Evolutionary conservation across 2,113 vertebrate genomes (phyloP), one percentile per base, ranked within the genome.

Genomic region (Polyodon spathula): DNA sequence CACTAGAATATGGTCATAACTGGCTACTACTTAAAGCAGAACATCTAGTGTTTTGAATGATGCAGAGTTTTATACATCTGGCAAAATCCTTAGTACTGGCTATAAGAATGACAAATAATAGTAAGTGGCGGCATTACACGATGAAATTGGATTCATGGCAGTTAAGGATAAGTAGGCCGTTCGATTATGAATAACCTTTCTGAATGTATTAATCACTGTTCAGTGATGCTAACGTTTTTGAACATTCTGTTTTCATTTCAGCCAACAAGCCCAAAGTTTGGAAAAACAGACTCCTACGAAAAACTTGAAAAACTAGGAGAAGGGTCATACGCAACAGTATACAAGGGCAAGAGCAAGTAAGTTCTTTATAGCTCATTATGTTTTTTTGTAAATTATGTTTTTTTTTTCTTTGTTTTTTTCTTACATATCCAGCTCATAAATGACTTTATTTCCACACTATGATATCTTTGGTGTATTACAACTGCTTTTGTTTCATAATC

Each of bases 281-380:
- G 95, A 70, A 98, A 98, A 77, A 92, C 93, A 54, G 95, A 98
- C 68, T 98, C 95, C 0, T 98, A 98, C 9, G 95, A 98, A 75
- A 98, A 97, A 78, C 86, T 98, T 74, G 95, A 98, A 79, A 98
- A 97, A 71, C 81, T 98, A 55, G 95, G 95, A 57, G 95, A 98
- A 74, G 95, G 95, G 4, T 98, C 95, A 50, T 98, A 98, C 62
- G 95, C 95, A 54, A 98, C 95, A 8, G 95, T 98, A 37, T 98
- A 96, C 84, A 98, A 98, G 86, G 95, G 95, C 58, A 97, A 97
- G 82, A 97, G 95, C 95, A 97, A 97, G 95, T 98, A 83, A 92
- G 95, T 90, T 14, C 1, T 27, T 27, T 27, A 27, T 27, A 27
- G 27, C n/a, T n/a, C n/a, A n/a, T n/a, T n/a, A n/a, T n/a, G n/a